phyloP scores from a whole-genome alignment of 2,113 vertebrate genomes.

The Grallaria varia region DNA sequence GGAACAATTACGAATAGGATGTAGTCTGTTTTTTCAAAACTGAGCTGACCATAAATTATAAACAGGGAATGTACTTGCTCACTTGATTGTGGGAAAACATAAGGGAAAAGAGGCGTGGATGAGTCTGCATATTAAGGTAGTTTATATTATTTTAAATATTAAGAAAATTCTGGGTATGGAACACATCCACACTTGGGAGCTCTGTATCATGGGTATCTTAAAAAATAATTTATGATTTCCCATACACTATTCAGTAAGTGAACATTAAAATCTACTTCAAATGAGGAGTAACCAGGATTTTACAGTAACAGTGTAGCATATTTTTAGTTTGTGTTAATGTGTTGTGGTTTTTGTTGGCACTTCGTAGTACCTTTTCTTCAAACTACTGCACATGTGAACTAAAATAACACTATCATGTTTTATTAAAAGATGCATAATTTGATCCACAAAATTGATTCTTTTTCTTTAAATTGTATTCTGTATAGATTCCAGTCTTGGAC shows the following conservation, averaged over 20 bases:
- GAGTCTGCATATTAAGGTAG: not conserved
- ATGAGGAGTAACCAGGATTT: not conserved
- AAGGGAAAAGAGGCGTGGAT: not conserved
- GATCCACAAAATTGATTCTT: not conserved
- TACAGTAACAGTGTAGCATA: too few relatives aligned
- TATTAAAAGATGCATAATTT: not conserved
- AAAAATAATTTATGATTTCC: not conserved
- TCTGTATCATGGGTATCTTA: not conserved
- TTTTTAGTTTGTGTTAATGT: not conserved
- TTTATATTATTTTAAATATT: not conserved
- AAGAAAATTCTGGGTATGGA: not conserved
- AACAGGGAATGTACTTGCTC: not conserved
- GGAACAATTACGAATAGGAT: not conserved
- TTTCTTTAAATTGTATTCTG: not conserved
- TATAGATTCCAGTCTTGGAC: not conserved
- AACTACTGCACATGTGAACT: not conserved
- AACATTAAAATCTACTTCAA: not conserved
- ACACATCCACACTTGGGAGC: not conserved
- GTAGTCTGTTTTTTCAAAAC: not conserved
- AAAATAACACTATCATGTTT: not conserved
- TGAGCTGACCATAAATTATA: not conserved
- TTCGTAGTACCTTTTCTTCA: not conserved
- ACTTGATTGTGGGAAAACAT: not conserved
- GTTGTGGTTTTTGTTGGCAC: not conserved
- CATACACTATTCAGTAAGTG: not conserved